Base-by-base conservation (phyloP, 2,888 invertebrate genomes). In the Carcina quercana region DNA sequence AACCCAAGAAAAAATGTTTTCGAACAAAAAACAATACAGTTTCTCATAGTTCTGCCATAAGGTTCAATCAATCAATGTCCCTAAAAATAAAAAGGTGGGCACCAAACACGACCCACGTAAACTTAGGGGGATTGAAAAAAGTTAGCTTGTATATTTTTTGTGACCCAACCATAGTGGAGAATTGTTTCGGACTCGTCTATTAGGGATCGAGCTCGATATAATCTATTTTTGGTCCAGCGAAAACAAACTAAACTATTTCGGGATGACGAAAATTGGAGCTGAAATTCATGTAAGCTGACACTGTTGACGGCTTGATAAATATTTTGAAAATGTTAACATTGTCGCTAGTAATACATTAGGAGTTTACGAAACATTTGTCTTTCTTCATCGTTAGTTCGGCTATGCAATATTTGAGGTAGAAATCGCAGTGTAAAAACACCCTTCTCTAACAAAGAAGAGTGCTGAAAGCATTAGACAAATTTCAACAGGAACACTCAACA, bases 21-120 rank as follows among this genome's bases (percentile, higher is more conserved):
- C n/a, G 34, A 11, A 57, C 57, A 78, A 79, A 79, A 78, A 75
- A 74, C 70, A 72, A 72, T 71, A 54, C 64, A 52, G 69, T 64
- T 75, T 70, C 78, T 70, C 75, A 79, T 73, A 78, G 74, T 63
- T 61, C 53, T 63, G 59, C 67, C 65, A 73, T 74, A 76, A 78
- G 70, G 80, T 70, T 69, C 75, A 75, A 82, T 82, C 80, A 79
- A 82, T 82, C 82, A 82, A 80, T 72, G 82, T 79, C 82, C 68
- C 66, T 68, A 69, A 68, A 71, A 73, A 69, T 72, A 80, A 78
- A 73, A 74, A 71, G 65, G 66, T 59, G 52, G 59, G 63, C 56
- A 47, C 60, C 59, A 48, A 63, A 64, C 66, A 59, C 76, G 78
- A 76, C 80, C 80, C 79, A 80, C 76, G 74, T 79, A 73, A 78